Evolutionary conservation across 1,140 invertebrate genomes (phyloP), one percentile per base, ranked within the genome.

Genomic region (Hestina assimilis): DNA sequence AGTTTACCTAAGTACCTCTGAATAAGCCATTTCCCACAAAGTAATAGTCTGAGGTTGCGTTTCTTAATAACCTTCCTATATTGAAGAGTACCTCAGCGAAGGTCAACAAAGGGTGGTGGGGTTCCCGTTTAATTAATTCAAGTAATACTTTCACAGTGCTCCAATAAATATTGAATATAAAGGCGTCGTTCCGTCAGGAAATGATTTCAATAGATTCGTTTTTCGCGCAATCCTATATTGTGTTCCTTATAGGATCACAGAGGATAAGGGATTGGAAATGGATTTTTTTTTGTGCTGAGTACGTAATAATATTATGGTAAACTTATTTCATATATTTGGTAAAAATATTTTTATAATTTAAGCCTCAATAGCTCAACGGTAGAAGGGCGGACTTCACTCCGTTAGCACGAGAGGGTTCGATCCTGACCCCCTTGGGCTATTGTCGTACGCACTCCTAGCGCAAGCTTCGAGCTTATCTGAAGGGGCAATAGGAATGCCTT

Each of bases 91-190:
- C 31, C 35, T 54, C 52, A 52, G 23, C 33, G 42, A 52, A 59
- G 63, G 54, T 61, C 63, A 61, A 64, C 64, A 67, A 67, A 62
- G 50, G 53, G 54, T 42, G 46, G 31, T 48, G 43, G 40, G 48
- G 31, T 62, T 61, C 59, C 56, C 54, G 58, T 68, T 68, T 68
- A 68, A 65, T 69, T 66, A 63, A 69, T 72, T 72, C 63, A 58
- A 58, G 46, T 60, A 58, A 59, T 59, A 62, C 48, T 47, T 53
- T 38, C 29, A 45, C 52, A 59, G 20, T 55, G 50, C 43, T 61
- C 63, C 69, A 65, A 66, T 66, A 71, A 74, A 70, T 71, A 71
- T 74, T 70, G 60, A 65, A 69, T 66, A 40, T 40, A 33, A 33
- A 11, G 7, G 28, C n/a, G 20, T 24, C 11, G 20, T 21, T 26